phyloP scores from a whole-genome alignment of 1,140 invertebrate genomes.

The Eueides isabella region DNA sequence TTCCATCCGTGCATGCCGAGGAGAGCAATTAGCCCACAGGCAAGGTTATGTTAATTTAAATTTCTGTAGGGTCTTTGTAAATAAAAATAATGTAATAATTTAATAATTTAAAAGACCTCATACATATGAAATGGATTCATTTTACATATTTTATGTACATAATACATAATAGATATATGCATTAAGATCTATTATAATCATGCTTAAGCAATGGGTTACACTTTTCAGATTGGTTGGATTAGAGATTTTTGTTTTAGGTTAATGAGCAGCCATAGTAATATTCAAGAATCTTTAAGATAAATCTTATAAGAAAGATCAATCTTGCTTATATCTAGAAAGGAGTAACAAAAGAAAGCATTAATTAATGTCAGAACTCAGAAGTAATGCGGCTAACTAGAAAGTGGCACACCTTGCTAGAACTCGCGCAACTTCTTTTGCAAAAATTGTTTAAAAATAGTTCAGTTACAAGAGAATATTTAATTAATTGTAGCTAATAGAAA shows the following conservation, averaged over 20 bases:
- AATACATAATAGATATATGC: no score
- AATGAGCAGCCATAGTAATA: neutral
- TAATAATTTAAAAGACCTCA: neutral
- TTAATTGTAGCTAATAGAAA: neutral
- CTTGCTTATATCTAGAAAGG: conserved; percentile 1
- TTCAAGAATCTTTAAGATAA: neutral
- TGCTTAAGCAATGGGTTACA: no score
- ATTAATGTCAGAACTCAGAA: conserved; percentile 18
- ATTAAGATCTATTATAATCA: no score
- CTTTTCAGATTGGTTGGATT: no score
- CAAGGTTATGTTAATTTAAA: conserved; percentile 18
- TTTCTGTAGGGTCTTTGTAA: conserved; percentile 7
- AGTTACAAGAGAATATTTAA: neutral
- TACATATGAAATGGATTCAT: no score
- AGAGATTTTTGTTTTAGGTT: no score
- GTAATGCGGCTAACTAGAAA: conserved; percentile 17
- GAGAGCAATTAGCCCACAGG: conserved; percentile 7
- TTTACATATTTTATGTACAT: no score
- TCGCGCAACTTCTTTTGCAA: conserved; percentile 7
- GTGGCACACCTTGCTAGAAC: conserved; percentile 16
- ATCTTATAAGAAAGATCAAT: neutral
- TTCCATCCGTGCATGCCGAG: conserved; percentile 4
- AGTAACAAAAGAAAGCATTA: conserved; percentile 16
- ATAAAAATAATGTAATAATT: conserved; percentile 9
- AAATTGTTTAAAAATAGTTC: conserved; percentile 16